Base-by-base conservation (phyloP, 2,888 invertebrate species). In the Acrocera orbiculus region DNA sequence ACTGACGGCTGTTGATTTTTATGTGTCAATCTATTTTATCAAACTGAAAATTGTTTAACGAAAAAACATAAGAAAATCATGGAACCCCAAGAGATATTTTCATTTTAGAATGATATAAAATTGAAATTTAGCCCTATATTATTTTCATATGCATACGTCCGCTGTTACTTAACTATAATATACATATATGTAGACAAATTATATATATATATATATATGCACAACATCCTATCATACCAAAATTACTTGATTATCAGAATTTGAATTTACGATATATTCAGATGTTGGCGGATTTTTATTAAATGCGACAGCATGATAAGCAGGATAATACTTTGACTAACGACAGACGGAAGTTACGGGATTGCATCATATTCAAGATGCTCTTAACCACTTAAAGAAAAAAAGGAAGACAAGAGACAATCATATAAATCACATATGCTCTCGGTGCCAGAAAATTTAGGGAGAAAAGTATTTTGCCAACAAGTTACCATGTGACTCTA, bases 1-100 rank as follows among this genome's bases (percentile, higher is more conserved):
- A n/a, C n/a, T n/a, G n/a, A n/a, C 39, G 39, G 39, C 39, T 39
- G 39, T 39, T 36, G 39, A 39, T 39, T 39, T 39, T 39, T 39
- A 39, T 39, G 39, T 39, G 36, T 39, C 39, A 39, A 39, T 39
- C 34, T 32, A 39, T 39, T 39, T 36, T 34, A 32, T 34, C 34
- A 36, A 34, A 34, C 25, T 8, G 28, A 34, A 28, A 8, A 22
- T 34, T 34, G 34, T 34, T 20, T 28, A 27, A 27, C 28, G 27
- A 22, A 23, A 28, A 22, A 11, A 27, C 7, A 28, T 15, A 22
- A 22, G 9, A 10, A 9, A 22, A 9, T 20, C 11, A 8, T 15
- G 20, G 16, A 34, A 32, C 32, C 31, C 34, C 32, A 30, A 31
- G 33, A 30, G 36, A 34, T 33, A 29, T 39, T 39, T 36, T 31